A percentile compares a stretch with the other conserved stretches of the same genome.
These are phyloP conservation scores for Corella eumyota DNA, from an alignment of 23 tunicate genomes.

Conservation along the genomic window DNA sequence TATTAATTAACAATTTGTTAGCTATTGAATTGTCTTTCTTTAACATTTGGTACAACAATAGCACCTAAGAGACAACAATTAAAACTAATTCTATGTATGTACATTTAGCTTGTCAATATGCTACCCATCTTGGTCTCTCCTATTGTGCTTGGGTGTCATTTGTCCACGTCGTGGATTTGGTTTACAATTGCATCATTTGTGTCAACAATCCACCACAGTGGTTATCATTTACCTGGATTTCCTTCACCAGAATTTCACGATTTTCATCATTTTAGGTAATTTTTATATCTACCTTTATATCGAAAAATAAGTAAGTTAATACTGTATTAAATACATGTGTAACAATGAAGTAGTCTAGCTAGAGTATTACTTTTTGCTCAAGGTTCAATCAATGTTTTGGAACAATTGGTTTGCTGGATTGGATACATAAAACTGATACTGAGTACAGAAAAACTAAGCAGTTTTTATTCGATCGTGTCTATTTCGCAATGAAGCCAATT, in stretches of 20 bases:
- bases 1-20: not conserved
- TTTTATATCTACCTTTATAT: not conserved
- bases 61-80: not conserved
- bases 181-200: constrained; percentile 20
- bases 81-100: not conserved
- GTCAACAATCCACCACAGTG: constrained; percentile 50
- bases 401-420: constrained; percentile 37
- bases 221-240: constrained; percentile 41
- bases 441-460: constrained; percentile 39
- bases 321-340: not conserved
- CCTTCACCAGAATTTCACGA: constrained; percentile 59
- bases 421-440: constrained; percentile 42
- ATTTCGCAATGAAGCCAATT: constrained; percentile 13
- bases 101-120: constrained; percentile 39
- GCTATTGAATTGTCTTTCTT: not conserved
- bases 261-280: constrained; percentile 59
- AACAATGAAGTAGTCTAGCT: not conserved
- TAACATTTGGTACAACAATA: not conserved
- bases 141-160: constrained; percentile 28
- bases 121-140: constrained; percentile 45
- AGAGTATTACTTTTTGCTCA: not conserved
- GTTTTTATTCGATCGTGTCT: constrained; percentile 15
- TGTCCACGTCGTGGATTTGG: constrained; percentile 50
- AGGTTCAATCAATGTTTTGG: constrained; percentile 70
- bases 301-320: too few relatives aligned